These are phyloP conservation scores for Theocolax elegans DNA, from an alignment of 1,140 invertebrate genomes.

Conservation along the genomic window DNA sequence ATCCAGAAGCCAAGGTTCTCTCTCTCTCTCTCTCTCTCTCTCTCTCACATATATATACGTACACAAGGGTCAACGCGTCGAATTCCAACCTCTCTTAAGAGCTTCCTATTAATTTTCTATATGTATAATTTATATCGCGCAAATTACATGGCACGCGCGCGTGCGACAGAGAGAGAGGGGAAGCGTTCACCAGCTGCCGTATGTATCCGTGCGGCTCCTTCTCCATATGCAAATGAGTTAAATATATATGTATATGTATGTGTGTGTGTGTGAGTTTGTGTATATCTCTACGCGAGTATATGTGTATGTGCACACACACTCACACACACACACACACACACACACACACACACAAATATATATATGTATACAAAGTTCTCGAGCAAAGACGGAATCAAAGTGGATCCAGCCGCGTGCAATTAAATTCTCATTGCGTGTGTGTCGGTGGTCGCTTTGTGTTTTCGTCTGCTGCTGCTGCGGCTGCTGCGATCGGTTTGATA, in stretches of 20 bases:
- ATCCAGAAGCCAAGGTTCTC: not conserved
- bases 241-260: no score
- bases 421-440: constrained; percentile 24
- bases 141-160: constrained; percentile 7
- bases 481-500: no score
- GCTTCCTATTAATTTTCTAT: constrained; percentile 14
- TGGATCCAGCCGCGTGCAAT: constrained; percentile 6
- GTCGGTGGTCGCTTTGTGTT: not conserved
- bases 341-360: no score
- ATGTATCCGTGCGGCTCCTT: no score
- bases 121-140: constrained; percentile 13
- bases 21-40: no score
- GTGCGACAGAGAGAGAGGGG: no score
- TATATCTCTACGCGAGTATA: no score
- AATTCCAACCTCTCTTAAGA: not conserved
- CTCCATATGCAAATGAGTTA: no score
- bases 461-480: no score
- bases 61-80: not conserved
- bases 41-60: no score
- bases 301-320: not conserved
- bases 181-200: no score
- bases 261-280: no score
- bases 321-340: not conserved
- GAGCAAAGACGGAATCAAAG: constrained; percentile 20
- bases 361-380: not conserved